Percentiles rank a stretch among this genome's conserved stretches.
These are phyloP conservation scores for Acrocephalus kingi DNA, from an alignment of 2,113 vertebrate genomes.

Conservation along the genomic window DNA sequence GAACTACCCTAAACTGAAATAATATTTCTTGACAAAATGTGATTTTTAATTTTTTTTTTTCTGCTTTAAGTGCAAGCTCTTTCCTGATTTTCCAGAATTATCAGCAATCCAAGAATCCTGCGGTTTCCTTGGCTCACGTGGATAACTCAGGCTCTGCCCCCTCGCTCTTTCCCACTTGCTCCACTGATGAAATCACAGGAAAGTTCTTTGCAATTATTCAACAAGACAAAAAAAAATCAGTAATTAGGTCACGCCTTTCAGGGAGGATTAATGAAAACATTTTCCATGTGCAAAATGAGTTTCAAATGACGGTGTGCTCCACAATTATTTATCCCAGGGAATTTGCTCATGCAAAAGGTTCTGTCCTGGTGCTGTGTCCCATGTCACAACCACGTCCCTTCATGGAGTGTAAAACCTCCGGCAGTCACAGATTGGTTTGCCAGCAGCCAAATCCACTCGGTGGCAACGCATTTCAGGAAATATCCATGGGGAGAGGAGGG, in stretches of 20 bases:
- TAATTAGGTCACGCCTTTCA: slow-evolving; percentile 26
- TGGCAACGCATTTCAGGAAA: neutral
- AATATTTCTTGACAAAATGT: neutral
- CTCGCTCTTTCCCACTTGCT: neutral
- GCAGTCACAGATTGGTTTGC: neutral
- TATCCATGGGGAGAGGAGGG: neutral
- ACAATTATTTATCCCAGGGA: neutral
- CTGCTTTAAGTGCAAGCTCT: neutral
- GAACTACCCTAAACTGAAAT: neutral
- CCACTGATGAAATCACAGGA: neutral
- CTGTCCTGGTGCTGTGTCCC: neutral
- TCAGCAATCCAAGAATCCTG: neutral
- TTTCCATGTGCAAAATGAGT: neutral
- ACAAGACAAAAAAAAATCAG: neutral
- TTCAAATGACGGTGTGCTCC: neutral
- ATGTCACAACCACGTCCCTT: neutral
- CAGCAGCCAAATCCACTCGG: neutral
- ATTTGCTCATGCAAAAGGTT: neutral
- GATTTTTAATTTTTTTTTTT: neutral
- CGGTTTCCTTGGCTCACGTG: rapidly evolving
- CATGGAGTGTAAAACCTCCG: neutral
- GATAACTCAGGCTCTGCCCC: neutral
- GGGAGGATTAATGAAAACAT: slow-evolving; percentile 2
- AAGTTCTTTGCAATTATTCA: neutral
- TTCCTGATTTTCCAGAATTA: neutral